These are phyloP conservation scores for Agriotes lineatus DNA, from an alignment of 2,888 invertebrate species.

Conservation along the genomic window DNA sequence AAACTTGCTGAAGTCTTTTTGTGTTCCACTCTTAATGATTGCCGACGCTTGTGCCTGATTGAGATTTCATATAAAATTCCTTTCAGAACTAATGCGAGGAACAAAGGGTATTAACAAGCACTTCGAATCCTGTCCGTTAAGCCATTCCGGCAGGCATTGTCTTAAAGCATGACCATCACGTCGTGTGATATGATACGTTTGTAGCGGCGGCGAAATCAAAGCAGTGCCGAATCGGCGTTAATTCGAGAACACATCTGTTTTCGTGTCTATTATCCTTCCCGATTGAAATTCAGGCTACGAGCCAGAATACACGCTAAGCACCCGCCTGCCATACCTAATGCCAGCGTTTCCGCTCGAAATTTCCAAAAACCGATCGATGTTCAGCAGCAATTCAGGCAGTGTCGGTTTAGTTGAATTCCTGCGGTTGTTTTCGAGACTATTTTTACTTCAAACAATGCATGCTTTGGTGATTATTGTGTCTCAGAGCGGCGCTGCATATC, in stretches of 20 bases:
- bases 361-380: constrained; percentile 22
- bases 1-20: too few relatives aligned
- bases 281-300: constrained; percentile 2
- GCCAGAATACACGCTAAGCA: neutral
- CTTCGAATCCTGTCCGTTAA: constrained; percentile 38
- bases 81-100: constrained; percentile 25
- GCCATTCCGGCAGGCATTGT: constrained; percentile 32
- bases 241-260: constrained; percentile 23
- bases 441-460: constrained; percentile 34
- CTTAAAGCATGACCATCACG: constrained; percentile 30
- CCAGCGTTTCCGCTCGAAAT: constrained; percentile 15
- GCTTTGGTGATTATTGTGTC: constrained; percentile 31
- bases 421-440: constrained; percentile 26
- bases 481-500: constrained; percentile 26
- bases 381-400: constrained; percentile 9
- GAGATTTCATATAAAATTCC: constrained; percentile 26
- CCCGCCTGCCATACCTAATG: constrained; percentile 5
- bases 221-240: constrained; percentile 20
- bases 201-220: constrained; percentile 35
- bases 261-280: neutral
- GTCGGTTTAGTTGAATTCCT: constrained; percentile 28
- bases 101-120: constrained; percentile 38
- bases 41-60: constrained; percentile 25
- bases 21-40: constrained; percentile 22
- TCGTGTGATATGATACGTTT: constrained; percentile 25